phyloP scores from a whole-genome alignment of 1,140 invertebrate species.

The Daktulosphaira vitifoliae region DNA sequence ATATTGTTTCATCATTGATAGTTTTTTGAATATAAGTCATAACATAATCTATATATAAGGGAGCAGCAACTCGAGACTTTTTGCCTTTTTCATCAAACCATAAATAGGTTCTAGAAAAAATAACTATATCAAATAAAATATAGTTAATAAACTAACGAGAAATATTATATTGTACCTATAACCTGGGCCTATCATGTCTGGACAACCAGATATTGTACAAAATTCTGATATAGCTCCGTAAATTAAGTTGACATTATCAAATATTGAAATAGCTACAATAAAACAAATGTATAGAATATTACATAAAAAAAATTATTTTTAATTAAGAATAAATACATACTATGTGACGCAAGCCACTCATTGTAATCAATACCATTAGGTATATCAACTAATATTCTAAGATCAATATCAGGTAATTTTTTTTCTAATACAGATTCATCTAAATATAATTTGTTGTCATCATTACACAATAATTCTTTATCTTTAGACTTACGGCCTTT shows the following conservation, averaged over 20 bases:
- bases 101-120: slow-evolving; percentile 70
- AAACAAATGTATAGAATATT: too few relatives aligned
- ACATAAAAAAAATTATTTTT: not conserved
- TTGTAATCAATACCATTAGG: slow-evolving; percentile 91
- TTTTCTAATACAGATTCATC: slow-evolving; percentile 87
- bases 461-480: slow-evolving; percentile 57
- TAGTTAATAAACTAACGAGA: too few relatives aligned
- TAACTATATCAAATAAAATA: too few relatives aligned
- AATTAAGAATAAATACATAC: slow-evolving; percentile 49
- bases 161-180: slow-evolving; percentile 58
- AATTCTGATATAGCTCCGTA: slow-evolving; percentile 97
- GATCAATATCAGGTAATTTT: slow-evolving; percentile 83
- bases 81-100: slow-evolving; percentile 99
- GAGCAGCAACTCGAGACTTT: slow-evolving; percentile 90
- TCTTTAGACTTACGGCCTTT: slow-evolving; percentile 89
- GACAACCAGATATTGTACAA: slow-evolving; percentile 87
- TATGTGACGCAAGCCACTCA: slow-evolving; percentile 97
- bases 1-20: slow-evolving; percentile 91
- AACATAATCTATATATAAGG: slow-evolving; percentile 97
- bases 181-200: slow-evolving; percentile 89
- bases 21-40: slow-evolving; percentile 97
- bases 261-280: slow-evolving; percentile 86
- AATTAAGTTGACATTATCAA: slow-evolving; percentile 95
- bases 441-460: slow-evolving; percentile 81
- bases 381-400: slow-evolving; percentile 83